These are phyloP conservation scores for Lasioglossum oenotherae DNA, from an alignment of 2,888 invertebrate genomes.

Conservation along the genomic window DNA sequence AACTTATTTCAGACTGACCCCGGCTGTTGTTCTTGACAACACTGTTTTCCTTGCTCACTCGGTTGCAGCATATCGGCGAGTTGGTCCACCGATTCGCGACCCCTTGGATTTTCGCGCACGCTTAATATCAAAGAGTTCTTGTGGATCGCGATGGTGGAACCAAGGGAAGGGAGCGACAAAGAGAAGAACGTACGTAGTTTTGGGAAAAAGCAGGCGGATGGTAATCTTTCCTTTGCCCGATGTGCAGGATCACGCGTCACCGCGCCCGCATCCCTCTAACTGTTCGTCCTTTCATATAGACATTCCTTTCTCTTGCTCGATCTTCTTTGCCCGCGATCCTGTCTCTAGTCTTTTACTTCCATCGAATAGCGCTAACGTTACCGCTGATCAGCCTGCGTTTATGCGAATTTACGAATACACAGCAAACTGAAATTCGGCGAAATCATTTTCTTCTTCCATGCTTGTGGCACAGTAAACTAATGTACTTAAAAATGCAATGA, in stretches of 20 bases:
- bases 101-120: constrained; percentile 59
- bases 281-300: constrained; percentile 81
- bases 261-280: constrained; percentile 75
- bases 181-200: constrained; percentile 65
- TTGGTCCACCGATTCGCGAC: constrained; percentile 46
- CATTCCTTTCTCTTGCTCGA: constrained; percentile 75
- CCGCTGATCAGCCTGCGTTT: background rate
- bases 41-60: constrained; percentile 65
- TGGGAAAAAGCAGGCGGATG: constrained; percentile 75
- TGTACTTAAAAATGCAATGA: too few species aligned
- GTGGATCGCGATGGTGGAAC: constrained; percentile 29
- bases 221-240: constrained; percentile 84
- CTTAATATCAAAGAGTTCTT: constrained; percentile 76
- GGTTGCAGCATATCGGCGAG: constrained; percentile 20
- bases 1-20: background rate
- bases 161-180: constrained; percentile 49
- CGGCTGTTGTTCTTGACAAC: constrained; percentile 1
- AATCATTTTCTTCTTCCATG: background rate
- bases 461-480: background rate
- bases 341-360: constrained; percentile 40
- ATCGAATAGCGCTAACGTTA: constrained; percentile 28
- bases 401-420: background rate
- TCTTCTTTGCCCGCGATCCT: constrained; percentile 41
- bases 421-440: background rate
- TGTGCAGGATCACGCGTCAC: constrained; percentile 84